Base-by-base conservation (phyloP, 2,888 invertebrate genomes). In the Clivina fossor region DNA sequence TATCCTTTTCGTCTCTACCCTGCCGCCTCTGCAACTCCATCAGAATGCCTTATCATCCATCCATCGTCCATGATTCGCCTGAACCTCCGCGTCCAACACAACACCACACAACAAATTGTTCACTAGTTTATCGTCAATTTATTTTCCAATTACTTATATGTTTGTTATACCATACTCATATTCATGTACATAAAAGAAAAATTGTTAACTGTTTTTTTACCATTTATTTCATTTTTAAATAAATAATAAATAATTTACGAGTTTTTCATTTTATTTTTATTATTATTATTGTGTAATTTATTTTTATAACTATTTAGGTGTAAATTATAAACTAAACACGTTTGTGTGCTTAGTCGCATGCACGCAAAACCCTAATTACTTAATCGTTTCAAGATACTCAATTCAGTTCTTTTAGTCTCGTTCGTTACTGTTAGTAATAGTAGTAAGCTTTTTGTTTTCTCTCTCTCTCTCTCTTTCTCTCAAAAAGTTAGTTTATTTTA, bases 71-170 rank as follows among this genome's bases (percentile, higher is more conserved):
- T 19, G 53, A n/a, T 24, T 41, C 53, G 44, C 33, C n/a, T n/a
- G 30, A 44, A 32, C 53, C 44, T 44, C 33, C 43, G 53, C 44
- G 26, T n/a, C n/a, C n/a, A n/a, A n/a, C n/a, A n/a, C 35, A 32
- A 46, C 47, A 47, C 55, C 33, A 55, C 55, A 55, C 55, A 55
- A 55, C 55, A 46, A 54, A 47, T 55, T 55, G 55, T 55, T 55
- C 55, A 55, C 55, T 55, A 47, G 33, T 35, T 55, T 47, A 55
- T 54, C 24, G 37, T 53, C 53, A 44, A 40, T 41, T 49, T 50
- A 35, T 50, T 50, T 38, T 49, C 38, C 15, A 47, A 41, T 24
- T n/a, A n/a, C n/a, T n/a, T n/a, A n/a, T n/a, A n/a, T n/a, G n/a
- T n/a, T n/a, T n/a, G n/a, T n/a, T n/a, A n/a, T n/a, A n/a, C n/a